A percentile compares a stretch with the other conserved stretches of the same genome.
These are phyloP conservation scores for Neosilurus mollespiculum DNA, from an alignment of 2,797 vertebrate genomes.

Conservation along the genomic window DNA sequence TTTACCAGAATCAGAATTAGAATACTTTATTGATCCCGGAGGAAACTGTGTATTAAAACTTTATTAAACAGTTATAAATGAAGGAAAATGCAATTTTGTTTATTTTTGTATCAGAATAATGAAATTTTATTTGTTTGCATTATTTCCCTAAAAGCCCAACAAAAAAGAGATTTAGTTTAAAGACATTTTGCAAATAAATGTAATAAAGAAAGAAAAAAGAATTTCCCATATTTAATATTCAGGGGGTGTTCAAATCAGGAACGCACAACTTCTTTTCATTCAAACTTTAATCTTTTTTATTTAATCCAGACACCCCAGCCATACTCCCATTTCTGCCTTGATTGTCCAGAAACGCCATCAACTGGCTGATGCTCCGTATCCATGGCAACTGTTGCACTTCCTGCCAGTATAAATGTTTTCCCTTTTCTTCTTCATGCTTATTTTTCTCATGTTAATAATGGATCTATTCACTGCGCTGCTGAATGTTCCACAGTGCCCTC, in stretches of 20 bases:
- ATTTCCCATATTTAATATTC: neutral
- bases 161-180: neutral
- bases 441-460: conserved; percentile 17
- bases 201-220: too few relatives aligned
- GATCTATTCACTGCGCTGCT: neutral
- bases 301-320: neutral
- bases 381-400: conserved; percentile 43
- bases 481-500: conserved; percentile 1
- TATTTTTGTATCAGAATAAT: neutral
- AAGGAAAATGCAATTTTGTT: neutral
- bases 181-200: too few relatives aligned
- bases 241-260: neutral
- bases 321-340: too few relatives aligned
- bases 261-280: neutral
- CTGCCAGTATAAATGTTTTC: conserved; percentile 24
- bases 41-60: too few relatives aligned
- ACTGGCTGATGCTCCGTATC: conserved; percentile 2
- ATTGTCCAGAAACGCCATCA: conserved; percentile 5
- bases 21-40: too few relatives aligned
- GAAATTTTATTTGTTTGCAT: neutral
- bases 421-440: conserved; percentile 9
- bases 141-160: neutral
- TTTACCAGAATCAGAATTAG: too few relatives aligned
- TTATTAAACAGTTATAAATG: too few relatives aligned
- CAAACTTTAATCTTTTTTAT: neutral